These are phyloP conservation scores for Phortica variegata DNA, from an alignment of 1,140 invertebrate genomes.

Conservation along the genomic window DNA sequence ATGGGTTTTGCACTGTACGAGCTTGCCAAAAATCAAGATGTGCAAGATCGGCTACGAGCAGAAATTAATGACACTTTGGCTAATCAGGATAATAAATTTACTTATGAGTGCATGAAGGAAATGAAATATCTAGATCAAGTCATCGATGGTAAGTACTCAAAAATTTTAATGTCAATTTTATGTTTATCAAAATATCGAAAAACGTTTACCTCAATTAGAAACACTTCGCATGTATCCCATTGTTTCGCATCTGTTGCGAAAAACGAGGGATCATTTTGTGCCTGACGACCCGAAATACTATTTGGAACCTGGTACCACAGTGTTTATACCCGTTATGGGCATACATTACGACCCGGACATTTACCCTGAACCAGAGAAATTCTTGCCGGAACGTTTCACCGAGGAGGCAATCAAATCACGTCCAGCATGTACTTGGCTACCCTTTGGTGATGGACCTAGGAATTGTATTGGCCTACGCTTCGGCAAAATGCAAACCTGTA, in stretches of 20 bases:
- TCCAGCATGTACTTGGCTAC: constrained; percentile 62
- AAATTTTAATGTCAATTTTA: background rate
- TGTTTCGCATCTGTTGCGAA: constrained; percentile 31
- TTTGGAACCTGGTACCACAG: constrained; percentile 58
- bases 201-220: no score
- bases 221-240: constrained; percentile 55
- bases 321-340: constrained; percentile 61
- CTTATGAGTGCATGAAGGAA: constrained; percentile 29
- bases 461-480: no score
- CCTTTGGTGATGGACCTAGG: no score
- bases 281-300: constrained; percentile 55
- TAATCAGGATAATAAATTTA: constrained; percentile 38
- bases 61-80: constrained; percentile 49
- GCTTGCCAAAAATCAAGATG: constrained; percentile 39
- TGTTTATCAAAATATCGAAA: no score
- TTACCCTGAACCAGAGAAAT: no score
- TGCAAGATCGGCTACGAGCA: constrained; percentile 56
- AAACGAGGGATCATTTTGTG: constrained; percentile 56
- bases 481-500: constrained; percentile 35
- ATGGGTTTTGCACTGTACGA: constrained; percentile 54
- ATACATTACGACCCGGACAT: constrained; percentile 62
- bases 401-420: constrained; percentile 60
- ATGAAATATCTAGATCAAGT: constrained; percentile 35
- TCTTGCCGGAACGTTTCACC: constrained; percentile 66
- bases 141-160: constrained; percentile 40